Evolutionary conservation across 1,140 invertebrate genomes (phyloP).

Genomic region (Drosophila truncata): DNA sequence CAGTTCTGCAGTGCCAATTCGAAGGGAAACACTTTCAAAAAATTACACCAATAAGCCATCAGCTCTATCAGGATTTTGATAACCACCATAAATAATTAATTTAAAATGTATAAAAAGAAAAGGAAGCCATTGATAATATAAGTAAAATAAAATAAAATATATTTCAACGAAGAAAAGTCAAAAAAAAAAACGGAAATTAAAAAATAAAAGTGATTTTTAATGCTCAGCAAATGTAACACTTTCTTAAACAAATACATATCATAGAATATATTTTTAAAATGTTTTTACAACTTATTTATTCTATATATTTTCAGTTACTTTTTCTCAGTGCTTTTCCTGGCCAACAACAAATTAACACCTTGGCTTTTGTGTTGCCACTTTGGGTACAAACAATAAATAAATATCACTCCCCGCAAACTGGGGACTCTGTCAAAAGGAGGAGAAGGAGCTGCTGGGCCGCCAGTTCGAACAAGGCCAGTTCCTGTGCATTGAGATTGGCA

Average conservation of each 20-base stretch:
- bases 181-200: not conserved
- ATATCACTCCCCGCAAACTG: slow-evolving; percentile 58
- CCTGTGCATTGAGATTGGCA: slow-evolving; percentile 70
- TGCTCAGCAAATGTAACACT: not conserved
- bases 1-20: slow-evolving; percentile 32
- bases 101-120: not conserved
- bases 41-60: not conserved
- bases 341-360: slow-evolving; percentile 82
- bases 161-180: not conserved
- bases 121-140: not conserved
- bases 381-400: slow-evolving; percentile 84
- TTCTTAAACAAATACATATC: not conserved
- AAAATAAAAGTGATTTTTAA: not conserved
- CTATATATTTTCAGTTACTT: not conserved
- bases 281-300: too few relatives aligned
- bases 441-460: not conserved
- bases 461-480: slow-evolving; percentile 43
- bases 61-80: not conserved
- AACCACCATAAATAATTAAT: not conserved
- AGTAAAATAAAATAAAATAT: not conserved
- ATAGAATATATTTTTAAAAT: not conserved
- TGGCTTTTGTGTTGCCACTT: slow-evolving; percentile 83
- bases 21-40: slow-evolving; percentile 19
- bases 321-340: slow-evolving; percentile 8
- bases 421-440: slow-evolving; percentile 49